Base-by-base conservation (phyloP, 2,888 invertebrate species). In the Cephus spinipes region DNA sequence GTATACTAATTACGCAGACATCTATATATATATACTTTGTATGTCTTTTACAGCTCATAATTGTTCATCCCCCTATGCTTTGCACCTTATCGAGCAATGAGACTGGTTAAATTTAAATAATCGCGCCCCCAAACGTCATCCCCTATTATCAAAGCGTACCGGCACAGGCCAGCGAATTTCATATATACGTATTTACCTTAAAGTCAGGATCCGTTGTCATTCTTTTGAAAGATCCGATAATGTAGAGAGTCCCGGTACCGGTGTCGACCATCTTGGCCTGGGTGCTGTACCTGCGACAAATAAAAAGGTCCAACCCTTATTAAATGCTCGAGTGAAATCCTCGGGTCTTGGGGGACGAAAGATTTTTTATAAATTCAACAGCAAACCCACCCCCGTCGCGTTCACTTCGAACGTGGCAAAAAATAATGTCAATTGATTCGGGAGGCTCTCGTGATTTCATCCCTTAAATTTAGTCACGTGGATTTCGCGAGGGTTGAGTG, bases 251-350 rank as follows among this genome's bases (percentile, higher is more conserved):
- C 31, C 96, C 96, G 83, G 94, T 94, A 75, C 96, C 96, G 85
- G 95, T 95, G 89, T 96, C 95, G 79, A 96, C 93, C 95, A 97
- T 96, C 90, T 95, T 95, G 1, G 96, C 97, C 85, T 95, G 95
- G 69, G 96, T 96, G 86, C 95, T 95, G 87, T 94, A 94, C 88
- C 95, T 95, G 92, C 33, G 92, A 92, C 87, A 90, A 87, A 79
- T 80, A 76, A 84, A 83, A 73, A 73, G 4, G 9, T 23, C 0
- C 9, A 23, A 55, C 40, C 40, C 40, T 55, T 55, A 55, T 23
- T 55, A 55, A 9, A 55, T 55, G 23, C 6, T 15, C 15, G 9
- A 0, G 15, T 6, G 15, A 15, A 6, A 40, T 6, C 1, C 40
- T 0, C 6, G 1, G 23, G 15, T 40, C 6, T 40, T 6, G 1